Conservation (phyloP, 1,140 invertebrate species). For the Caerostris extrusa region DNA sequence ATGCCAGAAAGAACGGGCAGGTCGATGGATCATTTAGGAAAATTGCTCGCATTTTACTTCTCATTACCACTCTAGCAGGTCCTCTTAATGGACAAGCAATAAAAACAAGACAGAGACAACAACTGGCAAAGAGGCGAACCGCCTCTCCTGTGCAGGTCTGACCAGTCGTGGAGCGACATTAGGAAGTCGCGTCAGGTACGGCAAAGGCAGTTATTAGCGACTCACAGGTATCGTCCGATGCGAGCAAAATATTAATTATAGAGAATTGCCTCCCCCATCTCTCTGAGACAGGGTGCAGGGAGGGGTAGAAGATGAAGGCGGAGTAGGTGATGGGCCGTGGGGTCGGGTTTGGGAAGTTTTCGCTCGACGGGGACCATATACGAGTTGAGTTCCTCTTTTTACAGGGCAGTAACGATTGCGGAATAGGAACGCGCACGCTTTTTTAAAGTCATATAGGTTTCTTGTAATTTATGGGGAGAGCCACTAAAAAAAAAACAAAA, state of each 20-base stretch:
- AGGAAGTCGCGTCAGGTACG: conserved; percentile 62
- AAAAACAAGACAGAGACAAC: conserved; percentile 18
- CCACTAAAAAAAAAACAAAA: too few relatives aligned
- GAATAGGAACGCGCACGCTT: too few relatives aligned
- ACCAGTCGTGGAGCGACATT: conserved; percentile 36
- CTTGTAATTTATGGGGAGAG: too few relatives aligned
- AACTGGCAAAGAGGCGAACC: not conserved
- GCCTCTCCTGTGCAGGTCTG: conserved; percentile 35
- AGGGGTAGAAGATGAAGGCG: conserved; percentile 49
- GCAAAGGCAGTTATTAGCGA: conserved; percentile 70
- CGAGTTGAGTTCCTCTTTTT: not conserved
- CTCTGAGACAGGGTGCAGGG: conserved; percentile 15
- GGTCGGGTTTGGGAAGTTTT: conserved; percentile 47
- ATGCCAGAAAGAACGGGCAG: too few relatives aligned
- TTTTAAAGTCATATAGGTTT: too few relatives aligned
- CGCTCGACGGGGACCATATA: not conserved
- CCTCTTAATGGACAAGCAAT: not conserved
- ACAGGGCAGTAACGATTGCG: too few relatives aligned
- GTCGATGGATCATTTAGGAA: too few relatives aligned
- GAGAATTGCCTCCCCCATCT: conserved; percentile 22
- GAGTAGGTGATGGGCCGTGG: conserved; percentile 49
- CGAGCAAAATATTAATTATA: conserved; percentile 68
- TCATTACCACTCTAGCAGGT: not conserved
- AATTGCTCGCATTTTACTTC: not conserved
- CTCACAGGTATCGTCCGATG: conserved; percentile 56